These are phyloP conservation scores for Parnassius mnemosyne DNA, from an alignment of 2,888 invertebrate genomes.

Conservation along the genomic window DNA sequence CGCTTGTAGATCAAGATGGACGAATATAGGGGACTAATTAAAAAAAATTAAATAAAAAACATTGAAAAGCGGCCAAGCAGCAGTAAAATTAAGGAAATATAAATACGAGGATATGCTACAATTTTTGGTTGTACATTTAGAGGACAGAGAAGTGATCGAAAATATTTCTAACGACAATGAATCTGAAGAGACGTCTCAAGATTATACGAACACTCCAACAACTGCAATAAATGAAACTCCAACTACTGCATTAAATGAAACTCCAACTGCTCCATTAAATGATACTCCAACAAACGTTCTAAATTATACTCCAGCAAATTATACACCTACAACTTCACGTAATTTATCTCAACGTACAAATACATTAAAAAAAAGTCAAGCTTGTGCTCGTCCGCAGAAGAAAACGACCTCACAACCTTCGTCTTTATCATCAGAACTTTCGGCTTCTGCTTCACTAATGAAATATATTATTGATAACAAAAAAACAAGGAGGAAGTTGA, in stretches of 20 bases:
- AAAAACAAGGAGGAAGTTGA: too few relatives aligned
- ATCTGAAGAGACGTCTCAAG: constrained; percentile 15
- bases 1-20: constrained; percentile 16
- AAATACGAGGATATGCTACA: constrained; percentile 19
- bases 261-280: neutral
- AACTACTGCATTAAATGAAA: too few relatives aligned
- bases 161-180: constrained; percentile 17
- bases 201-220: constrained; percentile 17
- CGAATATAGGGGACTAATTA: constrained; percentile 9
- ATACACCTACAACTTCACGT: constrained; percentile 1
- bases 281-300: constrained; percentile 6
- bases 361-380: too few relatives aligned
- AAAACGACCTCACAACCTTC: constrained; percentile 1
- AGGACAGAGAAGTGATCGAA: constrained; percentile 16
- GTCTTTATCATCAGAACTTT: constrained; percentile 1
- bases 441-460: neutral
- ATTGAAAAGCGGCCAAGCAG: constrained; percentile 16
- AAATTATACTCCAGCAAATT: constrained; percentile 6
- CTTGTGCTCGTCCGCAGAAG: neutral
- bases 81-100: constrained; percentile 16
- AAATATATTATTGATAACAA: too few relatives aligned
- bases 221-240: constrained; percentile 3
- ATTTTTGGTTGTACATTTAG: constrained; percentile 17
- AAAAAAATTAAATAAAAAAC: constrained; percentile 13
- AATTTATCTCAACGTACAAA: neutral